Base-by-base conservation (phyloP, 1,140 invertebrate species). In the Drosophila willistoni region DNA sequence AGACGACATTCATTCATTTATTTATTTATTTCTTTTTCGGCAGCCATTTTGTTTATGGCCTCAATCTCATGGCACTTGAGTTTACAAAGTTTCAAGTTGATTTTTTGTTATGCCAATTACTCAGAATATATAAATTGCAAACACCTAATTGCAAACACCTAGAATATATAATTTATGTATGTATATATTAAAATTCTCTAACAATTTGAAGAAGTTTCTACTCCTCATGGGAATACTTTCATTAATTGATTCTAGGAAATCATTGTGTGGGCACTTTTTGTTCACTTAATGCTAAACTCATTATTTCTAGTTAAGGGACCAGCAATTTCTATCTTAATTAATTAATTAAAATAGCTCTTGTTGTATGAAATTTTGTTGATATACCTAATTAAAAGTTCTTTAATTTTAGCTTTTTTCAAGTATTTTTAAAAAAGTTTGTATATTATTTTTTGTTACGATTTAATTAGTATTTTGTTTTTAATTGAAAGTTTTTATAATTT, bases 31-130 rank as follows among this genome's bases (percentile, higher is more conserved):
- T 33, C 57, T 69, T 76, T 69, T 69, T 61, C n/a, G 76, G 60
- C 69, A 51, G 85, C 80, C 83, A 89, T 83, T 77, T 86, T 86
- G 69, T 57, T 79, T 83, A n/a, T 83, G 22, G 22, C 56, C 42
- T 12, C 13, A 41, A 41, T 70, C 68, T 76, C 39, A 25, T 68
- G 69, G 17, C 44, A 22, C 44, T 36, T 64, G 69, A 69, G 73
- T 87, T 77, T 78, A 59, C 68, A 57, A 61, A 34, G 13, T 42
- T 51, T 60, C n/a, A 22, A 51, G 44, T 12, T 22, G 44, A 51
- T 51, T 51, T 22, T 51, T 51, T 51, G 44, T 51, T 51, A 22
- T 51, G 44, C 44, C 44, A 51, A 51, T 51, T 51, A 22, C 44
- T 51, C 17, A 51, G 6, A 7, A 51, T 22, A 19, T 22, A 22